Conservation (phyloP, 2,113 vertebrate species). For the Nothocercus julius region DNA sequence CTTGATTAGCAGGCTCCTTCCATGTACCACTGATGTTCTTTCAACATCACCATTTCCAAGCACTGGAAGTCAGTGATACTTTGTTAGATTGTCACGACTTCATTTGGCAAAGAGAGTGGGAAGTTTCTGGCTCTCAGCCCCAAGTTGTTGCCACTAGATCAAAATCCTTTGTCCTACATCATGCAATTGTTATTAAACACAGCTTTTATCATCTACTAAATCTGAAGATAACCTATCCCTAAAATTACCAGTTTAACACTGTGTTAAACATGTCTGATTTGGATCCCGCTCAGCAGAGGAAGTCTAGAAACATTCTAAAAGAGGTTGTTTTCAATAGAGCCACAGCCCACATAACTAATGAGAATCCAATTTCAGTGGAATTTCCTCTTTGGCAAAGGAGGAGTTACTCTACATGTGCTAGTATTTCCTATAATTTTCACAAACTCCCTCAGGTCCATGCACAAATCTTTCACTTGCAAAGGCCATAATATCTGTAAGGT, state of each 20-base stretch:
- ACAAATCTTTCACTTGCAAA: constrained; percentile 40
- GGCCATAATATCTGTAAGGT: background rate
- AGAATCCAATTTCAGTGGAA: background rate
- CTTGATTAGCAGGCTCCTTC: background rate
- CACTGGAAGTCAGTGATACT: background rate
- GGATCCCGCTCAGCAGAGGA: background rate
- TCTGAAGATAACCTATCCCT: background rate
- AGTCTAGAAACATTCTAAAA: background rate
- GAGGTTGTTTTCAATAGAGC: background rate
- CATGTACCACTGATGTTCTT: background rate
- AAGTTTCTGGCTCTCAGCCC: background rate
- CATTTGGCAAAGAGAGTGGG: background rate
- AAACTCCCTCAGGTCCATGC: background rate
- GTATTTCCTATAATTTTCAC: constrained; percentile 32
- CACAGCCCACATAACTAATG: background rate
- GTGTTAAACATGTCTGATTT: background rate
- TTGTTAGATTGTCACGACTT: background rate
- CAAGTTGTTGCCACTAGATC: background rate
- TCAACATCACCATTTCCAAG: background rate
- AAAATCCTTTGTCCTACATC: background rate
- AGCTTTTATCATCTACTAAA: background rate
- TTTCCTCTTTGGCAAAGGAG: constrained; percentile 30
- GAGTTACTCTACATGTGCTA: constrained; percentile 3
- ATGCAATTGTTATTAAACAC: background rate
- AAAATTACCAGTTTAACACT: background rate